Evolutionary conservation across 2,113 vertebrate genomes (phyloP).

Genomic region (Oriolus oriolus): DNA sequence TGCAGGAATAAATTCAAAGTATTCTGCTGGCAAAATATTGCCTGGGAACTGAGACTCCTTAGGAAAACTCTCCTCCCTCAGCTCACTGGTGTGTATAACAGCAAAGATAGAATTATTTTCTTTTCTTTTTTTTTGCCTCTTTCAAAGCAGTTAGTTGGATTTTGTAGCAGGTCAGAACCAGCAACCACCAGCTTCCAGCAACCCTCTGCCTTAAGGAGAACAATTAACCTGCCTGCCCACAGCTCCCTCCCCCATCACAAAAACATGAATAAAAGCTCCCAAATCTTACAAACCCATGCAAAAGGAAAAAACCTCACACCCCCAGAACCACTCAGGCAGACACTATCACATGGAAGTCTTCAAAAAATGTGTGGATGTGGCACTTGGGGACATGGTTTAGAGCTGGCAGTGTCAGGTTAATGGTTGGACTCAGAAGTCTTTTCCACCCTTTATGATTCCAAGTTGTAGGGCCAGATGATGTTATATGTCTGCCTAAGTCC

Average conservation of each 20-base stretch:
- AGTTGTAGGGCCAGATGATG: background rate
- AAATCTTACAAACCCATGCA: background rate
- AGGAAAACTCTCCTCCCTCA: background rate
- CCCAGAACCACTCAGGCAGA: background rate
- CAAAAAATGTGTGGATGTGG: background rate
- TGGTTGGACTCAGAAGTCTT: background rate
- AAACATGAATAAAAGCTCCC: background rate
- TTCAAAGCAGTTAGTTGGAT: background rate
- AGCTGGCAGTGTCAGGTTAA: background rate
- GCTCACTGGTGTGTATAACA: background rate
- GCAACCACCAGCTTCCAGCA: background rate
- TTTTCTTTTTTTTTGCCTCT: rapidly evolving
- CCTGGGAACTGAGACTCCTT: background rate
- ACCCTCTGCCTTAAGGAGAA: background rate
- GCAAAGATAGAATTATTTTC: background rate
- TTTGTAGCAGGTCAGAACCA: background rate
- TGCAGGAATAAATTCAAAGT: background rate
- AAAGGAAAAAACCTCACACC: background rate
- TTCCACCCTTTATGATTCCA: background rate
- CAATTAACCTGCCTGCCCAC: background rate
- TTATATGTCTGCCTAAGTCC: background rate
- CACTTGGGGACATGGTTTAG: background rate
- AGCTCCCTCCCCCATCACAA: background rate
- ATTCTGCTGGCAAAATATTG: background rate
- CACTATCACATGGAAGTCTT: background rate